These are phyloP conservation scores for Antigone vipio DNA, from an alignment of 2,113 vertebrate genomes.

Conservation along the genomic window DNA sequence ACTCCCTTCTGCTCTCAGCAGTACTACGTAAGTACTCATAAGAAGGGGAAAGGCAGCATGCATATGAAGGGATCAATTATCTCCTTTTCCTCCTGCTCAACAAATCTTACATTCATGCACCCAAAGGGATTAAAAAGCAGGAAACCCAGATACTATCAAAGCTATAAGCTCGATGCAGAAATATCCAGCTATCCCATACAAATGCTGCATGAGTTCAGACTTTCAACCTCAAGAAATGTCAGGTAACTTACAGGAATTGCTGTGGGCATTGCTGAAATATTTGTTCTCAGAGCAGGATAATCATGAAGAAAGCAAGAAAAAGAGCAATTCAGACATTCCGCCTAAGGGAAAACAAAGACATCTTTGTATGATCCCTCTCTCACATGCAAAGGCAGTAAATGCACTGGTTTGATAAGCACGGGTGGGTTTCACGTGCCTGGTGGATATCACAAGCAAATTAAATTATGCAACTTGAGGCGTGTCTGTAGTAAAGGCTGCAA, in stretches of 20 bases:
- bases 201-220: background rate
- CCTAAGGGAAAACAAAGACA: background rate
- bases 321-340: background rate
- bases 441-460: background rate
- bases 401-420: background rate
- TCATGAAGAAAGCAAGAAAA: background rate
- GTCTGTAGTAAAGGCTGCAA: background rate
- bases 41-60: background rate
- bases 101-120: background rate
- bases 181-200: background rate
- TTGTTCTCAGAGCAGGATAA: background rate
- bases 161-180: background rate
- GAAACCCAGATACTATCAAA: background rate
- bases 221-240: background rate
- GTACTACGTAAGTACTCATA: fast-evolving
- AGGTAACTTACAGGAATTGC: background rate
- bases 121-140: background rate
- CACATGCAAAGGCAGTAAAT: background rate
- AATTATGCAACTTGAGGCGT: background rate
- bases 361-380: background rate
- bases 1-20: background rate
- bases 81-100: background rate
- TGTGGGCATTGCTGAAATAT: background rate
- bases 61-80: fast-evolving
- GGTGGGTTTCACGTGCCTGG: background rate